Base-by-base conservation (phyloP, 1,140 invertebrate genomes). In the Drosophila murphyi region DNA sequence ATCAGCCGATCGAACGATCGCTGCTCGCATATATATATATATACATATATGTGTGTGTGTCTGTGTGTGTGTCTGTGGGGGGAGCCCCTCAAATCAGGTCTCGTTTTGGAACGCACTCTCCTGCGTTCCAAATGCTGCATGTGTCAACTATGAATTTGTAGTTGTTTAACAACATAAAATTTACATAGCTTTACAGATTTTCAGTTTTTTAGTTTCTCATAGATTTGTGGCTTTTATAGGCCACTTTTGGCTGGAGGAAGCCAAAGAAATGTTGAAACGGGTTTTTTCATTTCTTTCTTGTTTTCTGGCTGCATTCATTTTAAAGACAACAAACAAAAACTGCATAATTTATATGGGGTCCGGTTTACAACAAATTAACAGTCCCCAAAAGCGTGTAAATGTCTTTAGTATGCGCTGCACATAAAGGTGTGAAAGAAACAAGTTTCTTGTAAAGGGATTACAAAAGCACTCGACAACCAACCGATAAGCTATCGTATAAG, bases 311-410 rank as follows among this genome's bases (percentile, higher is more conserved):
- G 73, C 50, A 65, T 32, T 76, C 74, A 72, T 76, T 76, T 55
- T 65, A 59, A 70, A 63, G 20, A 45, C 60, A 28, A 70, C 63
- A 75, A 29, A 39, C 47, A 43, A 61, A 35, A 61, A 48, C 60
- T 61, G 37, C 48, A 51, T 52, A 63, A 51, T 70, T 57, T 63
- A 69, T 56, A 50, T 80, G 50, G 79, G 62, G 76, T 80, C 83
- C 83, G 76, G 83, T 87, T 87, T 77, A 71, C 50, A 72, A 82
- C 65, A 75, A 88, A 82, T 76, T 43, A 64, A 78, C 67, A 57
- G 65, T 28, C 39, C 51, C 57, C 65, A 47, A 63, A 28, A n/a
- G n/a, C 10, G 10, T 68, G 50, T 20, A 20, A 20, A 20, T 20
- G 20, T 20, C 20, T 52, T 85, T 65, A 71, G 78, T 78, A 85